Evolutionary conservation across 2,888 invertebrate species (phyloP).

Genomic region (Morpho helenor): DNA sequence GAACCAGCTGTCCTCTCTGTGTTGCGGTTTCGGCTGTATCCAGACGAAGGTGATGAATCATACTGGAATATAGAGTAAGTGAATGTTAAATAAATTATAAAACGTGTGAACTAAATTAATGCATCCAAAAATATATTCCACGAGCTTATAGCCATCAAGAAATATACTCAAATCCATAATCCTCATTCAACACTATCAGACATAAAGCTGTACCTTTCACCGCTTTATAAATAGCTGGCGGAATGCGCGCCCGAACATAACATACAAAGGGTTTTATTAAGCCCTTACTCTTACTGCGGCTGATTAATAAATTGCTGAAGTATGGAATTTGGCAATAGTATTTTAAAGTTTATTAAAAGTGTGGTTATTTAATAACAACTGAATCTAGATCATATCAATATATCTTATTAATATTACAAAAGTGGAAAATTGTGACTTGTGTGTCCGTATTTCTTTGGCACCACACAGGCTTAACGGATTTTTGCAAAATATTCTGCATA

Average conservation of each 20-base stretch:
- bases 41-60: constrained; percentile 49
- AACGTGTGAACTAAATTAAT: neutral
- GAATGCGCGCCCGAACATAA: constrained; percentile 53
- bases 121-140: neutral
- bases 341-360: constrained; percentile 17
- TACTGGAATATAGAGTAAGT: constrained; percentile 52
- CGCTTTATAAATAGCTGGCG: constrained; percentile 61
- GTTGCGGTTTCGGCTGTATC: constrained; percentile 60
- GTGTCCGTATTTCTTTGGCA: too few relatives aligned
- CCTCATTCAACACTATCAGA: constrained; percentile 53
- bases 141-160: constrained; percentile 10
- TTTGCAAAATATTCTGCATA: too few relatives aligned
- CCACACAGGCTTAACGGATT: too few relatives aligned
- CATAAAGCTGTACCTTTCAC: constrained; percentile 53
- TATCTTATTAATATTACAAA: too few relatives aligned
- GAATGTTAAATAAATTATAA: neutral
- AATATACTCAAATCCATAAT: constrained; percentile 39
- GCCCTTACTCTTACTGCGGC: constrained; percentile 43
- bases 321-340: constrained; percentile 30
- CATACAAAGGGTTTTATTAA: constrained; percentile 49
- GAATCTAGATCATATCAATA: too few relatives aligned
- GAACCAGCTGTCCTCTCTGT: constrained; percentile 43
- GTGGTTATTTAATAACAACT: too few relatives aligned
- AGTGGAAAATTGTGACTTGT: too few relatives aligned
- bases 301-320: constrained; percentile 45